A percentile compares a stretch with the other conserved stretches of the same genome.
phyloP scores from a whole-genome alignment of 2,888 invertebrate genomes.

The Tuta absoluta region DNA sequence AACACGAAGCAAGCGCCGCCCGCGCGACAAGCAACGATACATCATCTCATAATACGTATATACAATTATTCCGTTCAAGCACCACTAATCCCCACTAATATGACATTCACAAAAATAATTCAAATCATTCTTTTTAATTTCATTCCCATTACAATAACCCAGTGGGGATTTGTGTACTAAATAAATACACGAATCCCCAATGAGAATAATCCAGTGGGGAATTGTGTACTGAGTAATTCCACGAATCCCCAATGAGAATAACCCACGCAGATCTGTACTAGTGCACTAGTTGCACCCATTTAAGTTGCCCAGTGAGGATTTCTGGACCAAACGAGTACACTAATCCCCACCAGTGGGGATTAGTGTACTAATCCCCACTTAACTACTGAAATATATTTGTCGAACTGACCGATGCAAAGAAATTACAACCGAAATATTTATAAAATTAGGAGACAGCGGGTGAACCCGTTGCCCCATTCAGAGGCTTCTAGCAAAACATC shows the following conservation, averaged over 20 bases:
- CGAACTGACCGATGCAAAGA: slow-evolving; percentile 62
- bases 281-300: too few species aligned
- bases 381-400: slow-evolving; percentile 42
- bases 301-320: not conserved
- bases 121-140: not conserved
- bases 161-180: too few species aligned
- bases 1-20: slow-evolving; percentile 63
- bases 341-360: too few species aligned
- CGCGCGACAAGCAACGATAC: slow-evolving; percentile 60
- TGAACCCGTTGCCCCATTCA: not conserved
- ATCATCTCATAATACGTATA: slow-evolving; percentile 64
- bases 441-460: slow-evolving; percentile 56
- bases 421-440: slow-evolving; percentile 68
- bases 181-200: not conserved
- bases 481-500: slow-evolving; percentile 55
- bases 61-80: slow-evolving; percentile 67
- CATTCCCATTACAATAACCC: too few species aligned
- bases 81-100: not conserved
- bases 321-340: not conserved
- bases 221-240: too few species aligned
- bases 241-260: too few species aligned
- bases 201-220: too few species aligned
- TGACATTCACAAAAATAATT: not conserved
- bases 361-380: too few species aligned
- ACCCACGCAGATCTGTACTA: too few species aligned